Conservation (phyloP, 2,113 vertebrate species). For the Mustela lutreola region DNA sequence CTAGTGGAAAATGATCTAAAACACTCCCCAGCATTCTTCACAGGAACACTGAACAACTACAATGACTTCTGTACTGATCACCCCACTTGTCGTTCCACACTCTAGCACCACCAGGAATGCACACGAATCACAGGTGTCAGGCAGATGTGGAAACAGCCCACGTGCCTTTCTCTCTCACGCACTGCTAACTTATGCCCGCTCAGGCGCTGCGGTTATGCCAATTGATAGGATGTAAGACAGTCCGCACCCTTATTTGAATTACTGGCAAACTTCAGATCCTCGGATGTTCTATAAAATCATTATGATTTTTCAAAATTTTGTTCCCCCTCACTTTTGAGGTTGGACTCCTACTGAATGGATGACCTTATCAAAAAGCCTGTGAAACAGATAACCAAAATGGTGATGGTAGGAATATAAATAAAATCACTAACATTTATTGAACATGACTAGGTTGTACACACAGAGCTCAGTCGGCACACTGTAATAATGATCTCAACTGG, state of each 20-base stretch:
- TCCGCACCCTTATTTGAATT: neutral
- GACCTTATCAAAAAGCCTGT: neutral
- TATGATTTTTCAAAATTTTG: neutral
- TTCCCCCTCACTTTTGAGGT: neutral
- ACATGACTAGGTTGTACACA: neutral
- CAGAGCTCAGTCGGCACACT: neutral
- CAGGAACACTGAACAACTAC: neutral
- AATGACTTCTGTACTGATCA: neutral
- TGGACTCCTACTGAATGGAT: neutral
- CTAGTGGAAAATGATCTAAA: slow-evolving; percentile 40
- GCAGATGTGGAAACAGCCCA: neutral
- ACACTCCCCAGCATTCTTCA: neutral
- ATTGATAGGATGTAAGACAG: neutral
- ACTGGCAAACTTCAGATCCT: neutral
- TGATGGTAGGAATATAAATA: neutral
- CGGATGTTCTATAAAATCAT: neutral
- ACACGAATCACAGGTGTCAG: neutral
- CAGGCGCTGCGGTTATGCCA: neutral
- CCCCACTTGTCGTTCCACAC: neutral
- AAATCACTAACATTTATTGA: neutral
- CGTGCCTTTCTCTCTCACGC: neutral
- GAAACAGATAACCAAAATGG: neutral
- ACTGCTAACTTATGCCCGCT: neutral
- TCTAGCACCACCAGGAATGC: neutral
- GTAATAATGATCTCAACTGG: neutral